phyloP scores from a whole-genome alignment of 2,113 vertebrate genomes.

The Chauna torquata region DNA sequence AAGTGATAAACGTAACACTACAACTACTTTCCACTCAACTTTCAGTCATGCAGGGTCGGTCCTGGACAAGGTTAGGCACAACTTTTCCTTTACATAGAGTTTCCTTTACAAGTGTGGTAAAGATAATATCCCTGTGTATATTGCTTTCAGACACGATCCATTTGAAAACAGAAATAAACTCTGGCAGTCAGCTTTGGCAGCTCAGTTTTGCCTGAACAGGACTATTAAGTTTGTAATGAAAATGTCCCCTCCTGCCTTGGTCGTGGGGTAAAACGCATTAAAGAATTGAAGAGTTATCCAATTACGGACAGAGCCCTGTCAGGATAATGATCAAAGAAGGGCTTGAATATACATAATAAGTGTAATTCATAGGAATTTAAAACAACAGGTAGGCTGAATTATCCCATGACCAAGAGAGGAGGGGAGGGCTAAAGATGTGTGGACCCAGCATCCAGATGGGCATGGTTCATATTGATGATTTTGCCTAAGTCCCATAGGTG shows the following conservation, averaged over 20 bases:
- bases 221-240: neutral
- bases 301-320: neutral
- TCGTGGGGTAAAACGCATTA: neutral
- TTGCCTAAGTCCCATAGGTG: neutral
- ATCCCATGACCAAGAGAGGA: neutral
- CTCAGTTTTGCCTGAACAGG: neutral
- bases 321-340: neutral
- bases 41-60: neutral
- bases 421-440: too few species aligned
- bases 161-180: slow-evolving; percentile 8
- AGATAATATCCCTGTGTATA: neutral
- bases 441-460: neutral
- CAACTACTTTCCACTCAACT: slow-evolving; percentile 1
- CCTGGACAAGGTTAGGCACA: neutral
- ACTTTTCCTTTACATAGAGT: neutral
- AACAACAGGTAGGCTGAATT: neutral
- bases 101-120: neutral
- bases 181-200: neutral
- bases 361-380: neutral
- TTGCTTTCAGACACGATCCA: neutral
- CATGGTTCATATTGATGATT: neutral
- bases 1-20: neutral
- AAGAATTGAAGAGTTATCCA: neutral
- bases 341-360: neutral
- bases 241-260: neutral